These are phyloP conservation scores for Epizoanthus rinbou DNA, from an alignment of 92 coral and sea anemone species.

Conservation along the genomic window DNA sequence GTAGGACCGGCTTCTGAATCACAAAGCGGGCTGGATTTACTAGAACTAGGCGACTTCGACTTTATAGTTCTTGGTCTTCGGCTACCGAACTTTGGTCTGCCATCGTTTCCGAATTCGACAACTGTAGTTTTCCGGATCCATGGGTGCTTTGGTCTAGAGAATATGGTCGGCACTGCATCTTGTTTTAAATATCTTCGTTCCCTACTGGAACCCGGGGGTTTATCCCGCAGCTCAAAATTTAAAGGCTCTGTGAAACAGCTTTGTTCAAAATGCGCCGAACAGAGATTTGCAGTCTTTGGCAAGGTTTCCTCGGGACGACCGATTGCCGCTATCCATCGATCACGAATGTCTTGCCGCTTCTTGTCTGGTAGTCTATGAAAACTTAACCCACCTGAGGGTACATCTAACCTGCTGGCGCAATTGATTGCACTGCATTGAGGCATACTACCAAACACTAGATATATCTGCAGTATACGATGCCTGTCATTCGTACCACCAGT, in stretches of 20 bases:
- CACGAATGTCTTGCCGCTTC: conserved; percentile 1
- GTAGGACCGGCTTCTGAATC: too few species aligned
- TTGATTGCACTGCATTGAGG: background rate
- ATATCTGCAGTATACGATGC: background rate
- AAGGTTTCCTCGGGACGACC: background rate
- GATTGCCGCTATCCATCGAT: background rate
- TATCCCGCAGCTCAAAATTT: background rate
- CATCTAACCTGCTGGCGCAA: background rate
- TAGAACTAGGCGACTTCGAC: too few species aligned
- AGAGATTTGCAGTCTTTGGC: background rate
- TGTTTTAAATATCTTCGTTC: background rate
- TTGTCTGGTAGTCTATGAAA: background rate
- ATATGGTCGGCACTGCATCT: background rate
- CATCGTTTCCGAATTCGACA: too few species aligned
- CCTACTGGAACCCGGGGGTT: background rate
- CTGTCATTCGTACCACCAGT: background rate
- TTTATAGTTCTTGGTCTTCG: too few species aligned
- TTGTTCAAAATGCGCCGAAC: background rate
- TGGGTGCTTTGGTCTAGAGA: background rate
- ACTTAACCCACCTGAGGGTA: too few species aligned
- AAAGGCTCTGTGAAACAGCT: background rate
- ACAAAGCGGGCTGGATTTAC: too few species aligned
- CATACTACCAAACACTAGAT: too few species aligned
- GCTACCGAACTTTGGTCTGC: too few species aligned
- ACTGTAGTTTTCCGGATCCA: too few species aligned